Base-by-base conservation (phyloP, 1,140 invertebrate species). In the Araneus ventricosus region DNA sequence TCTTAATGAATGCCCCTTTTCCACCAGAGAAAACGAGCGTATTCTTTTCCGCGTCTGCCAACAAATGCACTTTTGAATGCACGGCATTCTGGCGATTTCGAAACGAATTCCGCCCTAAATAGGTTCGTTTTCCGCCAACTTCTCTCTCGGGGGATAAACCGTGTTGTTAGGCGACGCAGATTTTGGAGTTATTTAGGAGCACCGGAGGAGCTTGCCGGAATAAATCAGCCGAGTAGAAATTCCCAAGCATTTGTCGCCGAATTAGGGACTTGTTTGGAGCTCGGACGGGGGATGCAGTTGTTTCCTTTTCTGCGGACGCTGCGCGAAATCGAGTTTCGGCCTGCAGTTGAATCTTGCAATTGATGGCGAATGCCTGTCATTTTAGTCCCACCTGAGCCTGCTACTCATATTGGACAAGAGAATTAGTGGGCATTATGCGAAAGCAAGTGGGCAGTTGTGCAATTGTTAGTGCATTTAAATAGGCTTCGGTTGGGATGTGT, bases 11-110 rank as follows among this genome's bases (percentile, higher is more conserved):
- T 84, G 41, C 20, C 41, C 39, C n/a, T 24, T 52, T 80, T 57
- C 80, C 80, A 27, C 10, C 39, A 14, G 37, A 52, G 45, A 52
- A 52, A 52, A n/a, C 27, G 63, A 27, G 7, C n/a, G 80, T 7
- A 27, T 84, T 84, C 39, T 84, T 84, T 84, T 84, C 24, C 45
- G 27, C 80, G 6, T 52, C 39, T 30, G 27, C 39, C 80, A 84
- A 57, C 80, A 84, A 84, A 84, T 84, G 80, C 45, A 52, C 80
- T 84, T 84, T 84, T 84, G 39, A 84, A 57, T 52, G 80, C 80
- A 6, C 34, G 22, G 41, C 41, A n/a, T 27, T 52, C 80, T 27
- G 41, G 20, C n/a, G 80, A 27, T 82, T 82, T 37, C 45, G 80
- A 57, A 84, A 57, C 39, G 24, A 84, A 84, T 84, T 57, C 80